These are phyloP conservation scores for Pluvianellus socialis DNA, from an alignment of 2,113 vertebrate genomes.

Conservation along the genomic window DNA sequence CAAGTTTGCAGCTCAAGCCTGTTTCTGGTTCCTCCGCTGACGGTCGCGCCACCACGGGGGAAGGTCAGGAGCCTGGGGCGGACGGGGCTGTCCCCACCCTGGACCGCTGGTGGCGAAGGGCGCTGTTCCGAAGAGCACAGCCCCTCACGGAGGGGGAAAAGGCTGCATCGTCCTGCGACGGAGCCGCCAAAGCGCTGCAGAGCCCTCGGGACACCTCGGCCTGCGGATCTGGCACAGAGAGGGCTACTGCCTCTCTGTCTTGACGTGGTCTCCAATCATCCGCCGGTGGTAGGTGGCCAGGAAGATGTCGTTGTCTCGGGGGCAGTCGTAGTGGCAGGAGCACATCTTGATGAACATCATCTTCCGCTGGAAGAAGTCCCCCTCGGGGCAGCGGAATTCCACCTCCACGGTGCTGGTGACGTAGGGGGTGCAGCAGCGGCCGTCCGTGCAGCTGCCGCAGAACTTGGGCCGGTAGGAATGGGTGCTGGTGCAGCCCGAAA, in stretches of 20 bases:
- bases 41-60: background rate
- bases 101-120: fast-evolving
- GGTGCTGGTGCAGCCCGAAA: conserved; percentile 77
- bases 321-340: conserved; percentile 79
- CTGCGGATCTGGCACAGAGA: background rate
- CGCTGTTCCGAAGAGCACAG: background rate
- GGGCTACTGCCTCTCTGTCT: conserved; percentile 2
- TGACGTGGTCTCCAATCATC: conserved; percentile 74
- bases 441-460: conserved; percentile 75
- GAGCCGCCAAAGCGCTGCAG: background rate
- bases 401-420: conserved; percentile 66
- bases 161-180: background rate
- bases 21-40: background rate
- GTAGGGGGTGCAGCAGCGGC: conserved; percentile 77
- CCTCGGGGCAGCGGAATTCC: conserved; percentile 79
- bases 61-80: background rate
- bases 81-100: background rate
- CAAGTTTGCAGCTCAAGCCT: background rate
- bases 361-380: conserved; percentile 74
- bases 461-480: conserved; percentile 75
- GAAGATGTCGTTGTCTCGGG: conserved; percentile 79
- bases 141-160: background rate
- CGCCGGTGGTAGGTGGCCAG: conserved; percentile 62
- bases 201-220: background rate
- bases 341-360: conserved; percentile 84